Conservation (phyloP, 2,797 vertebrate species). For the Eulemur mongoz region DNA sequence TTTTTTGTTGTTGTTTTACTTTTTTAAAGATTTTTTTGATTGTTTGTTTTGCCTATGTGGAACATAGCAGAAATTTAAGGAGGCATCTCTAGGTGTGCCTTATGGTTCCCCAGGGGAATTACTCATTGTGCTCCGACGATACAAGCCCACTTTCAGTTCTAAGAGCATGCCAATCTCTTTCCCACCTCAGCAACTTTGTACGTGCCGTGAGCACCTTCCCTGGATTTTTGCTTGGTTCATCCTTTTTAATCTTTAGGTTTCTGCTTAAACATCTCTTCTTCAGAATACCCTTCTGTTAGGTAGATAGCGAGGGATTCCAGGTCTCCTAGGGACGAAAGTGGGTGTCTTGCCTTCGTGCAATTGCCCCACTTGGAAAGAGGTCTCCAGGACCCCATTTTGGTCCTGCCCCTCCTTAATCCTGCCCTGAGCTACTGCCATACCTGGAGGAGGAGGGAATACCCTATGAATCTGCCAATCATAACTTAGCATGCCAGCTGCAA, state of each 20-base stretch:
- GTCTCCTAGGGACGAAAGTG: too few relatives aligned
- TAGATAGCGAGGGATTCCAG: too few relatives aligned
- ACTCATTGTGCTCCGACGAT: not conserved
- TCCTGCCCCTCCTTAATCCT: too few relatives aligned
- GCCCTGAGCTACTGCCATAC: too few relatives aligned
- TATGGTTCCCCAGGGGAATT: not conserved
- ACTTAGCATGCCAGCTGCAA: too few relatives aligned
- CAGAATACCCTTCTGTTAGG: not conserved
- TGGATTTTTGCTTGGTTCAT: not conserved
- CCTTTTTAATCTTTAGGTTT: not conserved
- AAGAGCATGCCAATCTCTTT: not conserved
- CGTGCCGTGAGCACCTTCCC: not conserved
- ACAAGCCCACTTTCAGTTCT: not conserved
- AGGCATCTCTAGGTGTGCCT: not conserved
- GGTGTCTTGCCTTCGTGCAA: too few relatives aligned
- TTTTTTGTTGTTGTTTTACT: not conserved
- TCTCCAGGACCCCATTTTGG: too few relatives aligned
- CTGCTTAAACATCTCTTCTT: not conserved
- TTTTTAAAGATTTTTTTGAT: not conserved
- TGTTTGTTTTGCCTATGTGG: constrained; percentile 7
- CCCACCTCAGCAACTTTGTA: not conserved
- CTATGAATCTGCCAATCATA: too few relatives aligned
- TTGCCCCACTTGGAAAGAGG: too few relatives aligned
- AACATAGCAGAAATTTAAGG: constrained; percentile 18
- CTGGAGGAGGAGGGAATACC: too few relatives aligned